These are phyloP conservation scores for Phalangium opilio DNA, from an alignment of 2,888 invertebrate species.

Conservation along the genomic window DNA sequence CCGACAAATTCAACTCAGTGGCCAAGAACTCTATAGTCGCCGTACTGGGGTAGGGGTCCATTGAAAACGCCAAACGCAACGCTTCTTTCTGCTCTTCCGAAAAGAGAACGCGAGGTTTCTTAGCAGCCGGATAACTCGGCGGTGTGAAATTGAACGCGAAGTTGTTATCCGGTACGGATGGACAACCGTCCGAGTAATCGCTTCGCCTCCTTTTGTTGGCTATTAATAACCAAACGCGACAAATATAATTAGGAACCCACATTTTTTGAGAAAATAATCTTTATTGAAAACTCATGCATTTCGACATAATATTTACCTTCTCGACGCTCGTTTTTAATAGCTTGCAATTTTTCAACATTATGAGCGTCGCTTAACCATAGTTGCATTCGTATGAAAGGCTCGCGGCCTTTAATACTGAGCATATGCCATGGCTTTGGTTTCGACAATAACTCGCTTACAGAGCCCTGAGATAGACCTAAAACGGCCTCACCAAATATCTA, in stretches of 20 bases:
- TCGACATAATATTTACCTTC: constrained; percentile 35
- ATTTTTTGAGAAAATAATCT: not conserved
- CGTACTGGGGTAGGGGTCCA: constrained; percentile 94
- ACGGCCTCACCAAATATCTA: constrained; percentile 93
- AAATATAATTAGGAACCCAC: too few species aligned
- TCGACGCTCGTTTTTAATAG: constrained; percentile 67
- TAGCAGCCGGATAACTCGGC: constrained; percentile 44
- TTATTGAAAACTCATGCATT: not conserved
- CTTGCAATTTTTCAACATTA: constrained; percentile 82
- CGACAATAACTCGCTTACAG: constrained; percentile 88
- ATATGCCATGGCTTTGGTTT: constrained; percentile 99
- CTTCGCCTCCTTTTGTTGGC: not conserved
- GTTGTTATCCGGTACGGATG: constrained; percentile 11
- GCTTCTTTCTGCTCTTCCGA: constrained; percentile 98
- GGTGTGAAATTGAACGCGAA: constrained; percentile 15
- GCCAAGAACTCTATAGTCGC: constrained; percentile 91
- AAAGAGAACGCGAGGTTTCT: constrained; percentile 88
- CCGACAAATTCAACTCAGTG: constrained; percentile 71
- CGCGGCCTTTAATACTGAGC: constrained; percentile 93
- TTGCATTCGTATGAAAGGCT: constrained; percentile 92
- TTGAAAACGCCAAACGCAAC: constrained; percentile 74
- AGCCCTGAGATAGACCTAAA: constrained; percentile 85
- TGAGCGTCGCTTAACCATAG: constrained; percentile 90
- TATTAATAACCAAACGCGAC: not conserved
- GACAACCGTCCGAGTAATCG: constrained; percentile 12